These are phyloP conservation scores for Margaritifera margaritifera DNA, from an alignment of 2,888 invertebrate genomes.

Conservation along the genomic window DNA sequence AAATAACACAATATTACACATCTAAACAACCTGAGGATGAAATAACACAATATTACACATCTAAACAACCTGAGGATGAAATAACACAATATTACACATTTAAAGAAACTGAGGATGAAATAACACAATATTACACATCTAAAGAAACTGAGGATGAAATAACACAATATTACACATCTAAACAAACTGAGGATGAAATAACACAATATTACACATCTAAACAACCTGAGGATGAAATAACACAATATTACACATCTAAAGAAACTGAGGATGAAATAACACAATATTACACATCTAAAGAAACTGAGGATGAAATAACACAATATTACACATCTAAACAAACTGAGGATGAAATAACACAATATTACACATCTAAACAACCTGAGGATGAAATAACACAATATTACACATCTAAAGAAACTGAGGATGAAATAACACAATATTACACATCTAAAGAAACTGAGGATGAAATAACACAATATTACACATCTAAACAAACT, in stretches of 20 bases:
- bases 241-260: background rate
- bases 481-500: background rate
- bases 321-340: background rate
- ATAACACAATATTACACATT: background rate
- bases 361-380: too few relatives aligned
- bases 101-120: background rate
- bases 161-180: background rate
- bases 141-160: constrained; percentile 57
- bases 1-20: too few relatives aligned
- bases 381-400: constrained; percentile 47
- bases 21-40: constrained; percentile 72
- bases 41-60: background rate
- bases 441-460: too few relatives aligned
- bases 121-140: too few relatives aligned
- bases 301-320: constrained; percentile 51
- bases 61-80: constrained; percentile 72
- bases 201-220: too few relatives aligned
- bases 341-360: too few relatives aligned
- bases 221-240: constrained; percentile 73
- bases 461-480: constrained; percentile 32
- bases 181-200: too few relatives aligned
- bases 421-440: too few relatives aligned
- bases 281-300: too few relatives aligned
- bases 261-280: too few relatives aligned
- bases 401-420: background rate